phyloP scores from a whole-genome alignment of 2,113 vertebrate genomes.

The Elgaria multicarinata region DNA sequence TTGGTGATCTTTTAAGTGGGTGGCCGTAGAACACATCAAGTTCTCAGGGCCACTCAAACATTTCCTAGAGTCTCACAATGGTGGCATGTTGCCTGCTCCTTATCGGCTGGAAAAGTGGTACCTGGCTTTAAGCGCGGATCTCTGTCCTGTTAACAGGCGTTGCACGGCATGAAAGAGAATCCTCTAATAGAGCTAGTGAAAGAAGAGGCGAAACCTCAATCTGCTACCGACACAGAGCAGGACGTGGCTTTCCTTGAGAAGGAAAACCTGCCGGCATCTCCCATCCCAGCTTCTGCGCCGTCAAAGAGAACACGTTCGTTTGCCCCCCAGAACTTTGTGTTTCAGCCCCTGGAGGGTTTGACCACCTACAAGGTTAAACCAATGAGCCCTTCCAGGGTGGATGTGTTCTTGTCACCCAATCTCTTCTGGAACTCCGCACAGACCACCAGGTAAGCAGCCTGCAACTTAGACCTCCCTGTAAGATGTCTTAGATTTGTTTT shows the following conservation, averaged over 20 bases:
- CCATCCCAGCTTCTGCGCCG: constrained; percentile 18
- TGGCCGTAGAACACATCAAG: neutral
- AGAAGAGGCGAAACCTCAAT: constrained; percentile 27
- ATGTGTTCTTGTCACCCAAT: constrained; percentile 81
- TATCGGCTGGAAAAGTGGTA: constrained; percentile 10
- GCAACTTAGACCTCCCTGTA: neutral
- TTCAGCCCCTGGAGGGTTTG: constrained; percentile 86
- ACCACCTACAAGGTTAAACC: constrained; percentile 80
- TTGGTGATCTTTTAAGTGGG: neutral
- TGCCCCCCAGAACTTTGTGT: constrained; percentile 89
- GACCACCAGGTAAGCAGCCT: constrained; percentile 67
- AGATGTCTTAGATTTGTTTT: neutral
- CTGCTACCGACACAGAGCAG: constrained; percentile 18
- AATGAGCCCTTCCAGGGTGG: constrained; percentile 83
- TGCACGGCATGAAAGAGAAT: constrained; percentile 51
- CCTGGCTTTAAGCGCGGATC: neutral
- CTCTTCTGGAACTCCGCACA: constrained; percentile 70
- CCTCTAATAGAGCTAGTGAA: neutral
- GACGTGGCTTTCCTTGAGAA: constrained; percentile 38
- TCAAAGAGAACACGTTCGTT: constrained; percentile 79
- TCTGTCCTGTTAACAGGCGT: constrained; percentile 50
- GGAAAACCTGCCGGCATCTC: constrained; percentile 23
- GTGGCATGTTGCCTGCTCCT: neutral
- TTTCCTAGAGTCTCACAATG: neutral
- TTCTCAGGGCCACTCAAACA: neutral